Conservation (phyloP, 2,113 vertebrate species). For the Myodes glareolus region DNA sequence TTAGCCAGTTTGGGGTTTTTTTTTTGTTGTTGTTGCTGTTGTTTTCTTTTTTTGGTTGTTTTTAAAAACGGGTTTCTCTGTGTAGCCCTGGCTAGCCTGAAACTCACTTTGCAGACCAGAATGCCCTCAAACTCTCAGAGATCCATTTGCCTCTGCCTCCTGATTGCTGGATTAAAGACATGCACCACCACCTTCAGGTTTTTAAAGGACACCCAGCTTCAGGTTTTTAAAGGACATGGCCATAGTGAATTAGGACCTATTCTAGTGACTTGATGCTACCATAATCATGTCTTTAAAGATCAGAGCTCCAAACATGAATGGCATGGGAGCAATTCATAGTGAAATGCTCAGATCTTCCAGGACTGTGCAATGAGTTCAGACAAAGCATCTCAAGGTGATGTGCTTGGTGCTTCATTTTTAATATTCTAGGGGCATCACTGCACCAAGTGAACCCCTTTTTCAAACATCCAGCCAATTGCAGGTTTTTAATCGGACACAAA, state of each 20-base stretch:
- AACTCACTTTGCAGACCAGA: too few species aligned
- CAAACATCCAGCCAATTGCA: background rate
- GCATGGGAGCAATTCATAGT: too few species aligned
- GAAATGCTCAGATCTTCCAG: background rate
- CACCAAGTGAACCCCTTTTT: background rate
- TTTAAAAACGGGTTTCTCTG: too few species aligned
- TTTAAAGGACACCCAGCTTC: background rate
- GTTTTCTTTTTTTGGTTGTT: too few species aligned
- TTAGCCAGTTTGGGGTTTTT: too few species aligned
- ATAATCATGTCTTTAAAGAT: background rate
- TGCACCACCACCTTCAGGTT: background rate
- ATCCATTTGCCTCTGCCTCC: background rate
- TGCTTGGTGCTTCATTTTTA: accelerated
- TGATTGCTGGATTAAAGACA: background rate
- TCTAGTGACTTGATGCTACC: background rate
- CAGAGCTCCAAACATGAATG: background rate
- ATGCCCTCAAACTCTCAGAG: background rate
- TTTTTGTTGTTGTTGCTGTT: too few species aligned
- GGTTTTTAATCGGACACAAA: background rate
- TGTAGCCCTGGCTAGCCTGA: too few species aligned
- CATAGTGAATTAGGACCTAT: background rate
- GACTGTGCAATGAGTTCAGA: background rate
- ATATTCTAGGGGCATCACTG: background rate
- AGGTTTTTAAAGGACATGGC: background rate
- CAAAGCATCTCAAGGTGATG: too few species aligned